These are phyloP conservation scores for Heterodera filipjevi DNA, from an alignment of 2,888 invertebrate species.

Conservation along the genomic window DNA sequence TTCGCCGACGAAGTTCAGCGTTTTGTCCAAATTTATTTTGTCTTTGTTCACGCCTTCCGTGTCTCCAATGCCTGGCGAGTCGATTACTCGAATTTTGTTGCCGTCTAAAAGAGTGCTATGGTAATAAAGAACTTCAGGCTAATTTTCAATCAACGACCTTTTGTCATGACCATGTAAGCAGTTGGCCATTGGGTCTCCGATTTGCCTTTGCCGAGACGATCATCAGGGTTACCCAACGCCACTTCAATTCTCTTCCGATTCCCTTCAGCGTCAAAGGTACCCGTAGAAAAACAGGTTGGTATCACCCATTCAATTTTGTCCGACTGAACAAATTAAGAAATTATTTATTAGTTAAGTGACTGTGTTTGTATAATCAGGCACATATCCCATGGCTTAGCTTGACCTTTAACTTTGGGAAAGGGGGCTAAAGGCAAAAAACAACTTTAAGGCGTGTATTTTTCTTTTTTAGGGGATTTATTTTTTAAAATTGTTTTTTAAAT, in stretches of 20 bases:
- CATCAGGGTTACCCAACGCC: not conserved
- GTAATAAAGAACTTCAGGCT: no score
- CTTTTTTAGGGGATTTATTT: no score
- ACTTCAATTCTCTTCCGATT: not conserved
- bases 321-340: no score
- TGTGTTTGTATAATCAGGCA: no score
- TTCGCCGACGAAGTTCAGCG: slow-evolving; percentile 1
- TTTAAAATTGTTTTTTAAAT: no score
- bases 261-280: not conserved
- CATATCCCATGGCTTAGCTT: no score
- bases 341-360: no score
- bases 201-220: not conserved
- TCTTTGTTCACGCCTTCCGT: not conserved
- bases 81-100: slow-evolving; percentile 8
- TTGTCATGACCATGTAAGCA: slow-evolving; percentile 6
- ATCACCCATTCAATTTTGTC: not conserved
- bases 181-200: slow-evolving; percentile 19
- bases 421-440: no score
- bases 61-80: slow-evolving; percentile 24
- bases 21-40: not conserved
- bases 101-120: not conserved
- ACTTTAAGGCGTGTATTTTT: no score
- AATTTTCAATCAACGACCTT: no score
- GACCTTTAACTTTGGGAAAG: no score
- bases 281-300: not conserved